Percentiles rank a stretch among this genome's conserved stretches.
phyloP scores from a whole-genome alignment of 2,113 vertebrate genomes.

The Montifringilla adamsi region DNA sequence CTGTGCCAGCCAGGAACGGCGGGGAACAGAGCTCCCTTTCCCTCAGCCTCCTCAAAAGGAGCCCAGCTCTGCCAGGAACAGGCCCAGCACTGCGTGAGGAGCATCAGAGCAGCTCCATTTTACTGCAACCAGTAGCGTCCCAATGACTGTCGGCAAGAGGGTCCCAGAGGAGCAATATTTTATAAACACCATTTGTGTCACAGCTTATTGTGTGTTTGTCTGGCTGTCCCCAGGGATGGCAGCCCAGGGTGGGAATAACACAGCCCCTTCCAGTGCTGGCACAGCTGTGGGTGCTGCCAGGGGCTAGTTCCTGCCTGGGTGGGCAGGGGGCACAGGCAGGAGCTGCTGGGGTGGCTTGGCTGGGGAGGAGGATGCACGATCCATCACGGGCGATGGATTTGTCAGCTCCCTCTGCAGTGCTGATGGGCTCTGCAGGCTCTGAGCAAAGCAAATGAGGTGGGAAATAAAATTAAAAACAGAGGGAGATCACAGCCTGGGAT shows the following conservation, averaged over 20 bases:
- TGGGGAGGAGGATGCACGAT: not conserved
- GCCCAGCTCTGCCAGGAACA: not conserved
- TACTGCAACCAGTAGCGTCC: not conserved
- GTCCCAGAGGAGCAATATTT: slow-evolving; percentile 30
- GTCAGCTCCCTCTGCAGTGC: not conserved
- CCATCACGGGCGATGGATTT: not conserved
- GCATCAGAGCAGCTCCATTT: not conserved
- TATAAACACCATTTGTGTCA: slow-evolving; percentile 21
- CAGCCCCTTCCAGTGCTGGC: not conserved
- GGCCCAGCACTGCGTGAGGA: not conserved
- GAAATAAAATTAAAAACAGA: slow-evolving; percentile 37
- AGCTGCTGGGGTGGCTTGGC: not conserved
- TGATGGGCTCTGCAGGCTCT: slow-evolving; percentile 15
- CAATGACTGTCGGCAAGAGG: not conserved
- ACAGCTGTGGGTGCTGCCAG: not conserved
- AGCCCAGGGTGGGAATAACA: not conserved
- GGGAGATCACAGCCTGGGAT: not conserved
- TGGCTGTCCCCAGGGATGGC: not conserved
- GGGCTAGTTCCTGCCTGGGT: rapidly evolving
- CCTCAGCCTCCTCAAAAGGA: not conserved
- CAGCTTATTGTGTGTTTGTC: not conserved
- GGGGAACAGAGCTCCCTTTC: not conserved
- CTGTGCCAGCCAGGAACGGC: not conserved
- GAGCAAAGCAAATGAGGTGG: slow-evolving; percentile 37
- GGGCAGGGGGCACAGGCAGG: not conserved